Percentiles rank a stretch among this genome's conserved stretches.
Evolutionary conservation across 2,888 invertebrate species (phyloP).

Genomic region (Cosmia pyralina): DNA sequence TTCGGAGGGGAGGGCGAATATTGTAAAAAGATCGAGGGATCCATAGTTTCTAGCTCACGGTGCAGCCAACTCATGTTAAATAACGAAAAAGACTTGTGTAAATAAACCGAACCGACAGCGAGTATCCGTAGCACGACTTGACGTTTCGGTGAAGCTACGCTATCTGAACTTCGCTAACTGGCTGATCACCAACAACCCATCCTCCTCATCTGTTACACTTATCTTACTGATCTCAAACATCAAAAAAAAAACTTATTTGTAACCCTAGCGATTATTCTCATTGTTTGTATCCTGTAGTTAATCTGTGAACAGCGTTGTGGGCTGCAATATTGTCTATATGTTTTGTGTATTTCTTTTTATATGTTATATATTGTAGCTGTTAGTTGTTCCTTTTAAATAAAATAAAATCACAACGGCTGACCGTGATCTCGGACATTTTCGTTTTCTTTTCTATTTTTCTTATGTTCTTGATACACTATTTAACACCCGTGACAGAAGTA

Average conservation of each 20-base stretch:
- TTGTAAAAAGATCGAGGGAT: constrained; percentile 92
- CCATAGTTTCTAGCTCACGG: constrained; percentile 89
- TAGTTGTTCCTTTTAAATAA: too few species aligned
- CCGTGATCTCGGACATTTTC: constrained; percentile 67
- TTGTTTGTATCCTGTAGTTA: too few species aligned
- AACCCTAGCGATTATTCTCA: too few species aligned
- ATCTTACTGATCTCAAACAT: constrained; percentile 63
- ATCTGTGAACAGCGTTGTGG: too few species aligned
- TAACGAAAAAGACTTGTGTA: constrained; percentile 41
- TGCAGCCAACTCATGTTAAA: constrained; percentile 67
- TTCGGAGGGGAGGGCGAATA: constrained; percentile 91
- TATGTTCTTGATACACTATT: constrained; percentile 48
- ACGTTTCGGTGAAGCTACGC: constrained; percentile 53
- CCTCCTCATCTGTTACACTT: constrained; percentile 58
- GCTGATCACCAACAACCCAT: constrained; percentile 68
- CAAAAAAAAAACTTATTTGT: too few species aligned
- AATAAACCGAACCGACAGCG: constrained; percentile 44
- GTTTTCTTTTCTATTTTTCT: constrained; percentile 53
- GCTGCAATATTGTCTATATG: too few species aligned
- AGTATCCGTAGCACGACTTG: constrained; percentile 38
- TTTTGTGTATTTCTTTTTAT: too few species aligned
- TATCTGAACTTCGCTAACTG: constrained; percentile 57
- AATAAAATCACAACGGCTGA: constrained; percentile 65
- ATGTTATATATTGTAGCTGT: too few species aligned
- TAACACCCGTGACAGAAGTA: constrained; percentile 66